A percentile compares a stretch with the other conserved stretches of the same genome.
phyloP scores from a whole-genome alignment of 2,797 vertebrate genomes.

The Muraenolepis orangiensis region DNA sequence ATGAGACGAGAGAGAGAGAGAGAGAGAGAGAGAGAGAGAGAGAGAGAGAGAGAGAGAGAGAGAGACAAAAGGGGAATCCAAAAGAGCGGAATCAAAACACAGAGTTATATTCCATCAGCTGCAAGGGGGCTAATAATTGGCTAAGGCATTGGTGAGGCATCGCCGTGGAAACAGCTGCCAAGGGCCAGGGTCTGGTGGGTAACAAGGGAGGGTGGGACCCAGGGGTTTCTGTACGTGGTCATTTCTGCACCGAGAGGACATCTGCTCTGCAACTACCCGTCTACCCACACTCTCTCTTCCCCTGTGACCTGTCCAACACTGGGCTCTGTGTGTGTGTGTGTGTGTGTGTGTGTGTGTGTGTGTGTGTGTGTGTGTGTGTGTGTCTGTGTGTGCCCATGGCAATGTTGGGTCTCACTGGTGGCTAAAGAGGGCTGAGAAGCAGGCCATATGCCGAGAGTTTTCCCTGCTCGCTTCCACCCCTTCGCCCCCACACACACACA shows the following conservation, averaged over 20 bases:
- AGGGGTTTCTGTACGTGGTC: constrained; percentile 42
- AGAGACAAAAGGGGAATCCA: background rate
- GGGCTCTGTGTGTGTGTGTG: constrained; percentile 1
- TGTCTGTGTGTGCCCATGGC: background rate
- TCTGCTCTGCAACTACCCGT: constrained; percentile 52
- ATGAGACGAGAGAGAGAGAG: too few relatives aligned
- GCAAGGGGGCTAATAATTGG: constrained; percentile 37
- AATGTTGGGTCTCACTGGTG: constrained; percentile 25
- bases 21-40: background rate
- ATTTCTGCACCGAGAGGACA: constrained; percentile 56
- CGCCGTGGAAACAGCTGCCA: constrained; percentile 56
- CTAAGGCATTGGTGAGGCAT: constrained; percentile 34
- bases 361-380: background rate
- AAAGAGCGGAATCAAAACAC: background rate
- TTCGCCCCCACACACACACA: too few relatives aligned
- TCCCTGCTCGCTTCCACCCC: too few relatives aligned
- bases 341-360: background rate
- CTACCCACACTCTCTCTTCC: constrained; percentile 19
- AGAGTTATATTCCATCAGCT: constrained; percentile 1
- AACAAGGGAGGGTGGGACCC: background rate
- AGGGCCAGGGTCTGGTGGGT: constrained; percentile 34
- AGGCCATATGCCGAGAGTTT: too few relatives aligned
- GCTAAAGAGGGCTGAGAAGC: too few relatives aligned
- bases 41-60: background rate
- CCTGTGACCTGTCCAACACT: constrained; percentile 22